These are phyloP conservation scores for Drosophila emarginata DNA, from an alignment of 2,888 invertebrate species.

Conservation along the genomic window DNA sequence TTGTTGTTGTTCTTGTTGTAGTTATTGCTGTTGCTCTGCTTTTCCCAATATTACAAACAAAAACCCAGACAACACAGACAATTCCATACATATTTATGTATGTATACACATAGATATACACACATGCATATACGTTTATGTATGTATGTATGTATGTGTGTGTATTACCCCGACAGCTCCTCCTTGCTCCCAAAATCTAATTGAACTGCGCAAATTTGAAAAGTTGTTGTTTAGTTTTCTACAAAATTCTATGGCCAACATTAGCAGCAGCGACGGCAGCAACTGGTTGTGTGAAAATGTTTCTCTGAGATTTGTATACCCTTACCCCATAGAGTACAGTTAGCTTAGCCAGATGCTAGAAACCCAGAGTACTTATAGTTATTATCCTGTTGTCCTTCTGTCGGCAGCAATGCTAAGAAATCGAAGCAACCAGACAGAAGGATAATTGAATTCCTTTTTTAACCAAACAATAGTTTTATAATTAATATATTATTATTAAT, in stretches of 20 bases:
- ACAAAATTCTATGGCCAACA: slow-evolving; percentile 10
- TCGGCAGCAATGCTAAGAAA: no score
- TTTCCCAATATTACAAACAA: slow-evolving; percentile 38
- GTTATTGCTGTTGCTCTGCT: not conserved
- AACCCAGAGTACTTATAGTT: not conserved
- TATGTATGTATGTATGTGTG: no score
- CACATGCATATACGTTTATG: no score
- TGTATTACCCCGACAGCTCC: not conserved
- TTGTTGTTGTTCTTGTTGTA: not conserved
- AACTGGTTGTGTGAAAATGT: not conserved
- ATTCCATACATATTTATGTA: not conserved
- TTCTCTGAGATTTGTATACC: not conserved
- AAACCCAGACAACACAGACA: slow-evolving; percentile 18
- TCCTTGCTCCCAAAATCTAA: slow-evolving; percentile 32
- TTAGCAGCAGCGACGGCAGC: not conserved
- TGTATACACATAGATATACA: not conserved
- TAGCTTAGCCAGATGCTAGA: not conserved
- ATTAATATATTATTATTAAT: no score
- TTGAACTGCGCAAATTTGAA: slow-evolving; percentile 75
- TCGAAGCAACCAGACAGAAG: no score
- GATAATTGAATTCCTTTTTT: no score
- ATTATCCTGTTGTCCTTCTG: no score
- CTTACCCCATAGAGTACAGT: not conserved
- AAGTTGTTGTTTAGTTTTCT: slow-evolving; percentile 43
- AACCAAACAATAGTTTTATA: no score